Evolutionary conservation across 37 sponge, comb jelly and placozoan genomes (phyloP).

Genomic region (Crambe crambe): DNA sequence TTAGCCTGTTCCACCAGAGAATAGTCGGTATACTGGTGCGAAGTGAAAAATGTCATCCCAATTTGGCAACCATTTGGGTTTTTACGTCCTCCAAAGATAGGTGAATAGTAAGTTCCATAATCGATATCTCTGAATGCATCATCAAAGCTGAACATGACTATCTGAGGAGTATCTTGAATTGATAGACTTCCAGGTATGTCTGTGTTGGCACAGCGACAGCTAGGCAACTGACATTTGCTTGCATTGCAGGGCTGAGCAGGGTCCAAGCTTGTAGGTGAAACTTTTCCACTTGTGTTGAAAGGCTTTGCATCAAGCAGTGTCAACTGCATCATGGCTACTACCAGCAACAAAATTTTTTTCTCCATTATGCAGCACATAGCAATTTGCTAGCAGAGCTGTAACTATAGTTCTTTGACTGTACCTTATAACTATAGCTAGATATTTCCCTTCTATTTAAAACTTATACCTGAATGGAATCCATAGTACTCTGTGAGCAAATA

Average conservation of each 20-base stretch:
- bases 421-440: too few relatives aligned
- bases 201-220: slow-evolving; percentile 54
- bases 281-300: not conserved
- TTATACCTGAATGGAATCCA: too few relatives aligned
- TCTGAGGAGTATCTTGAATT: slow-evolving; percentile 37
- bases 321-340: too few relatives aligned
- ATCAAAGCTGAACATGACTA: slow-evolving; percentile 44
- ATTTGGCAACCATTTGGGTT: slow-evolving; percentile 59
- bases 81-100: slow-evolving; percentile 10
- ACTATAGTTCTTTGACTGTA: too few relatives aligned
- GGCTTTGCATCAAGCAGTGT: not conserved
- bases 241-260: slow-evolving; percentile 41
- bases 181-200: slow-evolving; percentile 57
- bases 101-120: slow-evolving; percentile 28
- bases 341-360: too few relatives aligned
- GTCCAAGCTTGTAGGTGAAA: too few relatives aligned
- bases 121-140: slow-evolving; percentile 24
- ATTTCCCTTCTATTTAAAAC: too few relatives aligned
- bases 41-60: slow-evolving; percentile 43
- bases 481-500: too few relatives aligned
- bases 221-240: slow-evolving; percentile 38
- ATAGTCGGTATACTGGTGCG: slow-evolving; percentile 52
- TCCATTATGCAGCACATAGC: too few relatives aligned
- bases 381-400: too few relatives aligned
- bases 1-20: slow-evolving; percentile 51